These are phyloP conservation scores for Ryuthela nishihirai DNA, from an alignment of 2,888 invertebrate genomes.

Conservation along the genomic window DNA sequence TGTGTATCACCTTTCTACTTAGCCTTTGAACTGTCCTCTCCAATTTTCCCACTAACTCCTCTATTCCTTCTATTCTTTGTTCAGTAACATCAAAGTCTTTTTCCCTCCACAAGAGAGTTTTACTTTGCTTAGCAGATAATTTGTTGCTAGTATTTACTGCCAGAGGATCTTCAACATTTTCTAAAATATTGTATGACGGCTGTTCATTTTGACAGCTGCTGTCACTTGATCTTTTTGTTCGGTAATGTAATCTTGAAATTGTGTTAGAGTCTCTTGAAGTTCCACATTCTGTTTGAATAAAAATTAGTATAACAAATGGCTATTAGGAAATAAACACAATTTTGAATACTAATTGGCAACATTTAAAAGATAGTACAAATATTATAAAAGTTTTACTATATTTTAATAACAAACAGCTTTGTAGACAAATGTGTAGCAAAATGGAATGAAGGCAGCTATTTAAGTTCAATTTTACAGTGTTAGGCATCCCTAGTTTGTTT, in stretches of 20 bases:
- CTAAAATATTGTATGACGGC: neutral
- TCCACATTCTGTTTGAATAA: conserved; percentile 1
- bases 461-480: no score
- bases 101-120: neutral
- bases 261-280: conserved; percentile 12
- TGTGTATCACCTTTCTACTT: conserved; percentile 35
- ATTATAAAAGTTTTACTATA: no score
- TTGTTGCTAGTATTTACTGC: neutral
- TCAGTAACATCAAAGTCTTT: conserved; percentile 45
- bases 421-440: no score
- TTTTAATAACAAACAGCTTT: no score
- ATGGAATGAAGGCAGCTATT: no score
- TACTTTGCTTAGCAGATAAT: neutral
- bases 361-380: no score
- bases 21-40: conserved; percentile 57
- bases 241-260: conserved; percentile 14
- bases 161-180: neutral
- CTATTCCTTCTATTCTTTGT: conserved; percentile 54
- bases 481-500: no score
- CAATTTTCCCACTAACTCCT: conserved; percentile 56
- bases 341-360: no score
- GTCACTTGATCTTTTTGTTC: conserved; percentile 23
- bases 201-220: neutral
- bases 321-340: neutral
- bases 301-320: neutral